Base-by-base conservation (phyloP, 2,888 invertebrate species). In the Drosophila pullipes region DNA sequence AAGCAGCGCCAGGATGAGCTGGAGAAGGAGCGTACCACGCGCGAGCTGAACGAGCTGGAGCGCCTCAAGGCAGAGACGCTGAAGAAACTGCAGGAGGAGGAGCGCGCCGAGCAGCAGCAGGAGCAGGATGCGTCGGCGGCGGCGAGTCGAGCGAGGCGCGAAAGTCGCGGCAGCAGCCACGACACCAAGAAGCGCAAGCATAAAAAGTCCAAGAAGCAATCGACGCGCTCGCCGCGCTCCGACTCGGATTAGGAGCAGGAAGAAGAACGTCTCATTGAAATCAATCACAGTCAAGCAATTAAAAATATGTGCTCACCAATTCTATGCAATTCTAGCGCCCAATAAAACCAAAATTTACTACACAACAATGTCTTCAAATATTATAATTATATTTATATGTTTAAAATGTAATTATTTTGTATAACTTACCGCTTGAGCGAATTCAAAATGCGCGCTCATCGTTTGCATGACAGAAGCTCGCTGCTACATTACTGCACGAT, bases 41-140 rank as follows among this genome's bases (percentile, higher is more conserved):
- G 91, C 13, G 93, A 92, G 81, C 81, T 94, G 0, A 92, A 91
- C 49, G 92, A 93, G 28, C 71, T 94, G 64, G 93, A 93, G 69
- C 93, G 92, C 39, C 83, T 93, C 0, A 93, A 94, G 70, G 90
- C 88, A 41, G 93, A 93, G 74, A 93, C 93, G 0, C 65, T 93
- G 0, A 87, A 91, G 54, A 93, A 93, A 62, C 76, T 93, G 16
- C 88, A 85, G n/a, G 92, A 93, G 66, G 92, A 93, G 66, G 91
- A 93, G 2, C 82, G 60, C 9, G 70, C 69, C 2, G 66, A 55
- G 16, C 69, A 67, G 5, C 68, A 67, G 5, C 68, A 55, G 18
- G 70, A 67, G 4, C 41, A 41, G 22, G 74, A 66, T 5, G 9
- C 64, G 0, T 50, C 69, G 9, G 11, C 47, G 16, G 30, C 1